Evolutionary conservation across 2,113 vertebrate species (phyloP).

Genomic region (Urocitellus parryii): DNA sequence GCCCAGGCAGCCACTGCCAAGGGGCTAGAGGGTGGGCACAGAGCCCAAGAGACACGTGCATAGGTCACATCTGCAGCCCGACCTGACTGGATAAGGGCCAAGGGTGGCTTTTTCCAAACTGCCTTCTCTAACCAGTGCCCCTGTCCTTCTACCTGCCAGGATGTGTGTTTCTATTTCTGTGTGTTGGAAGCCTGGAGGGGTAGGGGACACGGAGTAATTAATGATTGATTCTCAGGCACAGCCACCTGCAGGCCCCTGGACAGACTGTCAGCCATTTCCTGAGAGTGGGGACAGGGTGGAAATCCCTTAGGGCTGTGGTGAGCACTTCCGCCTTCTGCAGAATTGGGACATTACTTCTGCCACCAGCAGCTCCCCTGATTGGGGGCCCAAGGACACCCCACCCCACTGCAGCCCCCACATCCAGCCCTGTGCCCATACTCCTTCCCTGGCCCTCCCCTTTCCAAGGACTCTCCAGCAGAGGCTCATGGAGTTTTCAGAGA

Average conservation of each 20-base stretch:
- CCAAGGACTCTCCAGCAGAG: not conserved
- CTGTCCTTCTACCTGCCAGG: conserved; percentile 72
- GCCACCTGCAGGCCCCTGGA: conserved; percentile 67
- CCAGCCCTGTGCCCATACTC: rapidly evolving
- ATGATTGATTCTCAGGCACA: conserved; percentile 75
- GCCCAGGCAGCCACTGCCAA: not conserved
- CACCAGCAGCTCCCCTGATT: not conserved
- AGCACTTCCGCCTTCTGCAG: not conserved
- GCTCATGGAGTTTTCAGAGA: not conserved
- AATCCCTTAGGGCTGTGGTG: not conserved
- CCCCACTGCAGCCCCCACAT: not conserved
- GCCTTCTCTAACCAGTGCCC: not conserved
- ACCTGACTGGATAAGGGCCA: conserved; percentile 44
- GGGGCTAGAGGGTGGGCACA: not conserved
- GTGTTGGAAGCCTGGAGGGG: conserved; percentile 61
- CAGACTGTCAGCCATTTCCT: conserved; percentile 55
- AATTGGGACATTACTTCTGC: too few relatives aligned
- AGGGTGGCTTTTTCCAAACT: conserved; percentile 75
- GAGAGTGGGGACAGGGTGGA: not conserved
- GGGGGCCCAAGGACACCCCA: not conserved
- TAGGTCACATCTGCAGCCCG: not conserved
- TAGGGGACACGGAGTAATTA: conserved; percentile 44
- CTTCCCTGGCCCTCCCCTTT: not conserved
- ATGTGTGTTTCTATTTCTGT: conserved; percentile 76
- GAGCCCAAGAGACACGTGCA: not conserved